Evolutionary conservation across 2,113 vertebrate genomes (phyloP), one percentile per base, ranked within the genome.

Genomic region (Nymphicus hollandicus): DNA sequence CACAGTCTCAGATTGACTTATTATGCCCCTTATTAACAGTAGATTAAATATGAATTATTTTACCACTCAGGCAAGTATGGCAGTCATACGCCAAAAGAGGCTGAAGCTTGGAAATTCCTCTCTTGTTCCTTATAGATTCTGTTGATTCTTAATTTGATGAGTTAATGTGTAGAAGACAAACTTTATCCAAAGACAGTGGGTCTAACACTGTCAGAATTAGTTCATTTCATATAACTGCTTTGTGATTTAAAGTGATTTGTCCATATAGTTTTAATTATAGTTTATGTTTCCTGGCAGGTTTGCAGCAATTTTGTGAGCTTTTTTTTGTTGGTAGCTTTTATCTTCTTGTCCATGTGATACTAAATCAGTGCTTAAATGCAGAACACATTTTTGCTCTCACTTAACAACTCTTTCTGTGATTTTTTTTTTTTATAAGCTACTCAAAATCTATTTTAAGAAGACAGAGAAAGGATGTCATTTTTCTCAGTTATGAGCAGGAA

Each of bases 401-500:
- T 89, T 65, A 10, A 10, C 31, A 95, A 90, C 71, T 55, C 17
- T 84, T 86, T 39, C 22, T 43, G 9, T 13, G 43, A 39, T 77
- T 53, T 64, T 58, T 4, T 49, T 17, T 29, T 41, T 53, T 31
- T n/a, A 14, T 92, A 79, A 90, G 33, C 23, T 56, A 78, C 39
- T 92, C 16, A 86, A 91, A 95, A 94, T 86, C 37, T 71, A 77
- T 16, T 70, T 93, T 89, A 86, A 68, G 71, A 88, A 71, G 74
- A 55, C 66, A 78, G 72, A 95, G 80, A 63, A 83, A 80, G 39
- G 17, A 68, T 86, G 66, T 16, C 14, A 44, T 87, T 89, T 93
- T 95, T 85, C 71, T 81, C 82, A 77, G 22, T 70, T 86, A 71
- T 33, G 53, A 95, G 86, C 65, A 86, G 41, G 71, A 97, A 96